Evolutionary conservation across 2,888 invertebrate genomes (phyloP).

Genomic region (Sabellastarte sp.): DNA sequence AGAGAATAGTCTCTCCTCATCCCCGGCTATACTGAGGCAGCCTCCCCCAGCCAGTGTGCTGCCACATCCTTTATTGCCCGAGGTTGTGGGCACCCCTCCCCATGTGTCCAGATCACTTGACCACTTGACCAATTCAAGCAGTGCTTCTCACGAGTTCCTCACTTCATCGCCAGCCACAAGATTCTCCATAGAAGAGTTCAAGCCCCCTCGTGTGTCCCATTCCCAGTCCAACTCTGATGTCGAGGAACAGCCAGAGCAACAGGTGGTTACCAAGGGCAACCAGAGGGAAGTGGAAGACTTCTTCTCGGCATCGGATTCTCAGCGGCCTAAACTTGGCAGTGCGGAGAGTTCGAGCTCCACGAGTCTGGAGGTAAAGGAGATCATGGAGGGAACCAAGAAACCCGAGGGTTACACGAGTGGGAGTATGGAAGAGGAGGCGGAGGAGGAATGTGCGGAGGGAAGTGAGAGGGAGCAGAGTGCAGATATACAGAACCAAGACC

Average conservation of each 20-base stretch:
- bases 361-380: constrained; percentile 85
- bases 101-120: neutral
- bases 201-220: too few relatives aligned
- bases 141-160: neutral
- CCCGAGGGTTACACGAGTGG: constrained; percentile 25
- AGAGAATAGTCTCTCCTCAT: constrained; percentile 25
- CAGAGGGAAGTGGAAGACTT: neutral
- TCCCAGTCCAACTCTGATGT: neutral
- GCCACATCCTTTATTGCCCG: neutral
- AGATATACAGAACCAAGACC: too few relatives aligned
- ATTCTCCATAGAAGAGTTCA: neutral
- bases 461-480: constrained; percentile 27
- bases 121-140: neutral
- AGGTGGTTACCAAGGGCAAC: too few relatives aligned
- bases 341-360: constrained; percentile 72
- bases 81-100: neutral
- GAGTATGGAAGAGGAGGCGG: constrained; percentile 23
- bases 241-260: constrained; percentile 1
- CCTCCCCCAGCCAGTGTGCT: neutral
- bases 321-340: constrained; percentile 15
- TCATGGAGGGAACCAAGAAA: constrained; percentile 62
- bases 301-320: neutral
- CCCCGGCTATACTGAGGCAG: neutral
- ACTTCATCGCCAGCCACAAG: neutral
- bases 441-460: constrained; percentile 23